Percentiles rank a stretch among this genome's conserved stretches.
phyloP scores from a whole-genome alignment of 2,888 invertebrate species.

The Tetragonula carbonaria region DNA sequence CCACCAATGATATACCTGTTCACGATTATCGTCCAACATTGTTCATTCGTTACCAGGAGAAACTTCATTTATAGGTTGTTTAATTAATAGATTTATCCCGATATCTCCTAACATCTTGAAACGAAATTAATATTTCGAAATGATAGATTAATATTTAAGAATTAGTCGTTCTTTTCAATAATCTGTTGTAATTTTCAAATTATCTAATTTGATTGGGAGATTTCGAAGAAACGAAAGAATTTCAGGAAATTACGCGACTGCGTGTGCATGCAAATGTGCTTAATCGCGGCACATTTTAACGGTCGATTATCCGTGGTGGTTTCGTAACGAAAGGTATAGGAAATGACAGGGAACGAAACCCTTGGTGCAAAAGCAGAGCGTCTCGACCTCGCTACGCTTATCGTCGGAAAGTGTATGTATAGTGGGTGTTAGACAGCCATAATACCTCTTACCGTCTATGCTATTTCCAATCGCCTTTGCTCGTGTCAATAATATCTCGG shows the following conservation, averaged over 20 bases:
- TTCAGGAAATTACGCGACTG: not conserved
- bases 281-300: constrained; percentile 2
- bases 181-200: not conserved
- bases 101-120: not conserved
- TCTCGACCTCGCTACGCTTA: not conserved
- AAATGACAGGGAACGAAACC: constrained; percentile 2
- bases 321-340: not conserved
- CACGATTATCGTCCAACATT: constrained; percentile 42
- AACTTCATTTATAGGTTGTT: constrained; percentile 60
- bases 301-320: not conserved
- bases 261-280: not conserved
- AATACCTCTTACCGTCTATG: not conserved
- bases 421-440: not conserved
- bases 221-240: not conserved
- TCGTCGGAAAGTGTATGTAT: too few species aligned
- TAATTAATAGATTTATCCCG: constrained; percentile 5
- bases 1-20: not conserved
- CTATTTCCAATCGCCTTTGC: constrained; percentile 20
- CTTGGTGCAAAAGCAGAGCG: not conserved
- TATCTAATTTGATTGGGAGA: not conserved
- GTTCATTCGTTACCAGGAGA: constrained; percentile 51
- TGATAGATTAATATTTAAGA: not conserved
- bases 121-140: not conserved
- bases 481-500: constrained; percentile 34
- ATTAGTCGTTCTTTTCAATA: not conserved